These are phyloP conservation scores for Taurulus bubalis DNA, from an alignment of 2,113 vertebrate species.

Conservation along the genomic window DNA sequence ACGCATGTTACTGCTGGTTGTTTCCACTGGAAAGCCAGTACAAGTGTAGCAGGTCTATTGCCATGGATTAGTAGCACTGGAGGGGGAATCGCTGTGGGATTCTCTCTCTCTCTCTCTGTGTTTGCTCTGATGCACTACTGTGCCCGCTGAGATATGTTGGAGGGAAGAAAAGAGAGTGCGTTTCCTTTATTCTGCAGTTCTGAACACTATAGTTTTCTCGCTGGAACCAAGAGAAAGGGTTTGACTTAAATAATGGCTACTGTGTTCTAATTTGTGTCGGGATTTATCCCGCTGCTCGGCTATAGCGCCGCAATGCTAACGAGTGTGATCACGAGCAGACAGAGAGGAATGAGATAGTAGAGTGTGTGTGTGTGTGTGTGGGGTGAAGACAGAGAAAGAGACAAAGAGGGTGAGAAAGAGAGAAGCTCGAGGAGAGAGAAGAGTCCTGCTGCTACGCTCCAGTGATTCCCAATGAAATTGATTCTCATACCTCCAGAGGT, in stretches of 20 bases:
- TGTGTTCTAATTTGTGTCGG: constrained; percentile 73
- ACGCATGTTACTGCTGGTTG: constrained; percentile 36
- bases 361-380: neutral
- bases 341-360: constrained; percentile 35
- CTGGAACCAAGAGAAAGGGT: constrained; percentile 53
- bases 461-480: constrained; percentile 74
- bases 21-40: constrained; percentile 12
- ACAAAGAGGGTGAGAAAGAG: constrained; percentile 10
- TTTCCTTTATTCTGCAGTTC: constrained; percentile 68
- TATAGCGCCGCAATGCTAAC: constrained; percentile 47
- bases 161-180: constrained; percentile 32
- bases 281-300: constrained; percentile 66
- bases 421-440: constrained; percentile 33
- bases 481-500: constrained; percentile 75
- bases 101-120: constrained; percentile 1
- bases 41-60: constrained; percentile 17
- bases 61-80: constrained; percentile 31
- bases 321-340: constrained; percentile 56
- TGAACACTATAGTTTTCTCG: constrained; percentile 59
- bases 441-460: constrained; percentile 65
- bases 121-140: constrained; percentile 50
- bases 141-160: constrained; percentile 39
- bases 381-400: constrained; percentile 58
- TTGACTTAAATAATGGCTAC: constrained; percentile 70
- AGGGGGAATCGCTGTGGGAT: constrained; percentile 41